Conservation (phyloP, 2,888 invertebrate species). For the Ormyrus pomaceus region DNA sequence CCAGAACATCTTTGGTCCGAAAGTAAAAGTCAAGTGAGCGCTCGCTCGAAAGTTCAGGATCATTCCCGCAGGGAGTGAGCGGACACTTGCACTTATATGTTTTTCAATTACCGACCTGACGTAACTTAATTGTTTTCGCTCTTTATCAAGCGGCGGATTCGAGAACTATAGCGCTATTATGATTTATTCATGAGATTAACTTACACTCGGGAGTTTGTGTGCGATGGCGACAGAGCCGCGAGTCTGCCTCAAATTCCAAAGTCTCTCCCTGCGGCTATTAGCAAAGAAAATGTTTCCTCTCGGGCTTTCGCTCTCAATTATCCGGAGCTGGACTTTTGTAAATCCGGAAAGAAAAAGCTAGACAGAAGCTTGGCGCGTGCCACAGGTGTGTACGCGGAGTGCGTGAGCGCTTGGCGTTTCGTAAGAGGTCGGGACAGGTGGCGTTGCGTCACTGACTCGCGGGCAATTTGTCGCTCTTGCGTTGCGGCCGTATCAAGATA, state of each 20-base stretch:
- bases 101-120: constrained; percentile 5
- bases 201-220: background rate
- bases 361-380: no score
- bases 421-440: constrained; percentile 42
- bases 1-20: constrained; percentile 22
- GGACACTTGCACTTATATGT: background rate
- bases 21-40: constrained; percentile 22
- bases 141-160: background rate
- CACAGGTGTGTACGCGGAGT: no score
- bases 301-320: no score
- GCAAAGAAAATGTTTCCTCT: no score
- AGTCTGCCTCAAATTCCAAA: no score
- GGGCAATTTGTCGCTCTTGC: constrained; percentile 42
- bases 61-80: background rate
- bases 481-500: constrained; percentile 21
- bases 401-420: constrained; percentile 10
- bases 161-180: no score
- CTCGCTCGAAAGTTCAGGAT: constrained; percentile 8
- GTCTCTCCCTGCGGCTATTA: no score
- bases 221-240: background rate
- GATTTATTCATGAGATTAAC: no score
- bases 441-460: constrained; percentile 41
- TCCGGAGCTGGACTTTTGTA: no score
- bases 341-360: no score
- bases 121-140: constrained; percentile 11